phyloP scores from a whole-genome alignment of 2,797 vertebrate species.

The Danio tinwini region DNA sequence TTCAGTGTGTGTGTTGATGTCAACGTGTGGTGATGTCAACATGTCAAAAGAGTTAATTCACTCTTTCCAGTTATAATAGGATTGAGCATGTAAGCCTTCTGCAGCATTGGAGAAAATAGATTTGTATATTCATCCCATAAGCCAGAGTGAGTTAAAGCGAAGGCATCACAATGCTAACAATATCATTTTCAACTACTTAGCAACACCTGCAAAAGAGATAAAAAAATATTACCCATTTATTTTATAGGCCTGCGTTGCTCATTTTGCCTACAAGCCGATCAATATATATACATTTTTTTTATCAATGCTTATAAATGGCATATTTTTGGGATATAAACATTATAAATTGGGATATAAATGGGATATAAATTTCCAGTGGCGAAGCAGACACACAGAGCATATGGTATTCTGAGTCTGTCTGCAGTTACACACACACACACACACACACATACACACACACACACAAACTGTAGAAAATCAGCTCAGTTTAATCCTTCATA shows the following conservation, averaged over 20 bases:
- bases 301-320: background rate
- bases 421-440: background rate
- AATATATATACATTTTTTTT: background rate
- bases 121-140: conserved; percentile 27
- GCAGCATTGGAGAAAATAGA: background rate
- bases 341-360: too few species aligned
- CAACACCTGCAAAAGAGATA: background rate
- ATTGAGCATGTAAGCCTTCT: conserved; percentile 17
- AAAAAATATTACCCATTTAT: background rate
- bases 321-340: background rate
- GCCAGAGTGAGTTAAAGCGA: conserved; percentile 1
- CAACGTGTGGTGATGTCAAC: background rate
- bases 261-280: background rate
- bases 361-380: background rate
- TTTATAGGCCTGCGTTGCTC: background rate
- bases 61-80: conserved; percentile 29
- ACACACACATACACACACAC: background rate
- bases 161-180: conserved; percentile 9
- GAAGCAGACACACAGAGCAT: background rate
- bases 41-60: conserved; percentile 16
- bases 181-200: background rate
- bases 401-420: conserved; percentile 10
- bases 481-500: conserved; percentile 20
- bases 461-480: conserved; percentile 2
- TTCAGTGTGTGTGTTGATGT: background rate